These are phyloP conservation scores for Sesia bembeciformis DNA, from an alignment of 2,888 invertebrate genomes.

Conservation along the genomic window DNA sequence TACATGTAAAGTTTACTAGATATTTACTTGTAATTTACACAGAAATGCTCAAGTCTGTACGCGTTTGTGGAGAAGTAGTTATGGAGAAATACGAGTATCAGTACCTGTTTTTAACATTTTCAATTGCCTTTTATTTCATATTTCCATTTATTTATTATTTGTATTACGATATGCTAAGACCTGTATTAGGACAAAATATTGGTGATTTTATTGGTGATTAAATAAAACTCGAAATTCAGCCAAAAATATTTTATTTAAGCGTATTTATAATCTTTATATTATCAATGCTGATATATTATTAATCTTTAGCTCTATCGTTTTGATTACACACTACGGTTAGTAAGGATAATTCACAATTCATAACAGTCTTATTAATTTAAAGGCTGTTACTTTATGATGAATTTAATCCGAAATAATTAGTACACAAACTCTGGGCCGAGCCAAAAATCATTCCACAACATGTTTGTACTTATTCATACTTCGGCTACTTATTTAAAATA, in stretches of 20 bases:
- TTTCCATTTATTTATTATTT: too few relatives aligned
- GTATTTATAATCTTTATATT: slow-evolving; percentile 72
- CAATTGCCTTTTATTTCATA: too few relatives aligned
- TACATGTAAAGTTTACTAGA: too few relatives aligned
- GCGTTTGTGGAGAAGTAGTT: too few relatives aligned
- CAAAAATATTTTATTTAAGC: slow-evolving; percentile 76
- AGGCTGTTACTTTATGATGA: slow-evolving; percentile 25
- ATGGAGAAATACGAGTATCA: too few relatives aligned
- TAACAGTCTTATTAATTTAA: slow-evolving; percentile 24
- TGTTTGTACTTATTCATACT: slow-evolving; percentile 62
- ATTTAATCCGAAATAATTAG: slow-evolving; percentile 36
- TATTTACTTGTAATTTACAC: too few relatives aligned
- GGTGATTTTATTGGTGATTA: neutral
- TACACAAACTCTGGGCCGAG: slow-evolving; percentile 52
- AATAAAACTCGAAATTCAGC: slow-evolving; percentile 61
- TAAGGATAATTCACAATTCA: slow-evolving; percentile 37
- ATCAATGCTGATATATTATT: slow-evolving; percentile 72
- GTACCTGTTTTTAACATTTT: too few relatives aligned
- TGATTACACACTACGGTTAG: slow-evolving; percentile 42
- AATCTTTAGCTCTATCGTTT: slow-evolving; percentile 64
- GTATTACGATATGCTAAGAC: too few relatives aligned
- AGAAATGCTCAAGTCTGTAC: too few relatives aligned
- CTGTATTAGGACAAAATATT: too few relatives aligned
- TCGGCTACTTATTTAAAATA: slow-evolving; percentile 34
- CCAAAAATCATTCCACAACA: slow-evolving; percentile 41